A percentile compares a stretch with the other conserved stretches of the same genome.
phyloP scores from a whole-genome alignment of 2,113 vertebrate species.

The Antennarius striatus region DNA sequence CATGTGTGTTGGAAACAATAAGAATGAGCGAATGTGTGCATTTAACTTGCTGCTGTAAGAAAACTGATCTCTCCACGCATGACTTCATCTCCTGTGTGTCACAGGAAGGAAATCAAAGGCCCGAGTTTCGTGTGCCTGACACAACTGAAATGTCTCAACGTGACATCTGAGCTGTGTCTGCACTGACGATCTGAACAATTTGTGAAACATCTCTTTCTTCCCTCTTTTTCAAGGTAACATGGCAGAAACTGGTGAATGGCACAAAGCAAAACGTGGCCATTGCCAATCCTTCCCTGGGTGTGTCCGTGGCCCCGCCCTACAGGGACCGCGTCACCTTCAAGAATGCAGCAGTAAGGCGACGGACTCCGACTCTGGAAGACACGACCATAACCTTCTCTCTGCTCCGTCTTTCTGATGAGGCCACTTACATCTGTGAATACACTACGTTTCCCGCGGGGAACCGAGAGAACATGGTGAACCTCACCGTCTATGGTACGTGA shows the following conservation, averaged over 20 bases:
- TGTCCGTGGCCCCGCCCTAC: conserved; percentile 90
- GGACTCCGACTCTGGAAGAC: conserved; percentile 88
- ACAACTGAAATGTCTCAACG: neutral
- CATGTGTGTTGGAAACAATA: too few relatives aligned
- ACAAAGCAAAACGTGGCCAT: conserved; percentile 96
- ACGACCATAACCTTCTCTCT: conserved; percentile 90
- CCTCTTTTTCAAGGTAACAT: conserved; percentile 85
- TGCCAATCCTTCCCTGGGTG: conserved; percentile 91
- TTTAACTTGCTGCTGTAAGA: too few relatives aligned
- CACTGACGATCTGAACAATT: neutral
- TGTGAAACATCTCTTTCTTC: neutral
- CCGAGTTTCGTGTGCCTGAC: neutral
- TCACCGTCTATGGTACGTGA: conserved; percentile 91
- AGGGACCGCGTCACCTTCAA: conserved; percentile 89
- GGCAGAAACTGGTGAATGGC: conserved; percentile 94
- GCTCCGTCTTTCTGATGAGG: conserved; percentile 90
- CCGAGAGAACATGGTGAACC: conserved; percentile 92
- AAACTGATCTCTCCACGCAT: too few relatives aligned
- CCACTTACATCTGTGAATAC: conserved; percentile 96
- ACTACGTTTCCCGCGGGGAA: conserved; percentile 96
- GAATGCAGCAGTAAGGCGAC: conserved; percentile 84
- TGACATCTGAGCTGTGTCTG: neutral
- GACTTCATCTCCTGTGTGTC: too few relatives aligned
- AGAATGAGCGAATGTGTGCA: too few relatives aligned
- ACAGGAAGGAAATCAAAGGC: neutral